Evolutionary conservation across 2,113 vertebrate species (phyloP), one percentile per base, ranked within the genome.

Genomic region (Indri indri): DNA sequence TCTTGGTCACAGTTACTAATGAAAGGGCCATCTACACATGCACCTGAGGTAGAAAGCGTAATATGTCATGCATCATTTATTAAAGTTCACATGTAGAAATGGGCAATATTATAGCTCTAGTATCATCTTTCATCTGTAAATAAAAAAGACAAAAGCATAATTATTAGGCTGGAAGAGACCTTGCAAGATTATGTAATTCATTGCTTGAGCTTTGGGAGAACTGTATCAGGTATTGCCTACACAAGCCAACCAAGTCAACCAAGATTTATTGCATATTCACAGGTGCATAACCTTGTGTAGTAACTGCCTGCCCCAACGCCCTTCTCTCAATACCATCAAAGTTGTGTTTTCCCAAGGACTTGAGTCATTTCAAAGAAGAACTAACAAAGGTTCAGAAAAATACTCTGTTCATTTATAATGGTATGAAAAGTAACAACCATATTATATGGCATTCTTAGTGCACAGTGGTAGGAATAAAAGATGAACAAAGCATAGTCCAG

Each of bases 91-190:
- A 10, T 85, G 71, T 88, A 42, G 27, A 96, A 84, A 88, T n/a
- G 34, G 34, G 66, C 65, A 82, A 57, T 47, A 47, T 61, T 82
- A 74, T 4, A 92, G 59, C 57, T 50, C 37, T 82, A 3, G 25
- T 61, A 25, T 92, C 45, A 73, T 47, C 92, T 95, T 95, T 96
- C 90, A 59, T 95, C 88, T 82, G 42, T 95, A 59, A 97, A 71
- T 23, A 81, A 47, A 63, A 88, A 84, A 76, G 40, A 90, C 81
- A 82, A 86, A 96, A 88, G 85, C 52, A 61, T 37, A 94, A 65
- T 88, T 95, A 92, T 88, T 66, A 89, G 50, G 1, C 59, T 92
- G 77, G 61, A 95, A 90, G 92, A 83, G 59, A 90, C 45, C 61
- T 93, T 84, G 47, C 14, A 71, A 82, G 83, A 45, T 52, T 65